Conservation (phyloP, 64 coral and sea anemone genomes). For the Stylophora pistillata region DNA sequence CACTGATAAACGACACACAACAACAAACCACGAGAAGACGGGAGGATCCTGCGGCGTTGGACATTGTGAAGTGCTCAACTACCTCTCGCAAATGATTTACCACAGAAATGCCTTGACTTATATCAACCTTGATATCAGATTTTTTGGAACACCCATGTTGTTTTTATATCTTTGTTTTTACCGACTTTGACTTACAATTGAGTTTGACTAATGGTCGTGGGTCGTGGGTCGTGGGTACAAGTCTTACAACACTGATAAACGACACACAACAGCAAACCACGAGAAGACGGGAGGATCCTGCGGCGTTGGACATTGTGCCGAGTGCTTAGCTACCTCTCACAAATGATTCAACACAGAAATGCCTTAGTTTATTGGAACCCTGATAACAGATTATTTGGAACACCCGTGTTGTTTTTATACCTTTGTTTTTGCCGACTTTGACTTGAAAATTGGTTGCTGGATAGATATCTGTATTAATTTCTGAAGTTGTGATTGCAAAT, state of each 20-base stretch:
- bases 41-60: not conserved
- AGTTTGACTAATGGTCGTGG: no score
- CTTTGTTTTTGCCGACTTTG: not conserved
- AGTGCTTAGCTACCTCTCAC: not conserved
- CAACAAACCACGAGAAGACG: not conserved
- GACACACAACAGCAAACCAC: not conserved
- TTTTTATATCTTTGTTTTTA: not conserved
- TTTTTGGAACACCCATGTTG: not conserved
- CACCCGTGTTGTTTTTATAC: not conserved
- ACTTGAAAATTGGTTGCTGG: no score
- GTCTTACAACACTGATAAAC: constrained; percentile 22
- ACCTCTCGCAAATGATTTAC: not conserved
- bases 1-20: not conserved
- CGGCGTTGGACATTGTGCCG: not conserved
- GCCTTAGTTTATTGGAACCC: not conserved
- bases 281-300: not conserved
- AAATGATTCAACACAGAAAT: not conserved
- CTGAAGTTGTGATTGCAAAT: no score
- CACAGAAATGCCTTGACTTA: not conserved
- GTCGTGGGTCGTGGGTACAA: no score
- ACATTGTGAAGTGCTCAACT: not conserved
- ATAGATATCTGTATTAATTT: no score
- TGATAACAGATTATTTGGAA: not conserved
- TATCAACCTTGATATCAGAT: not conserved
- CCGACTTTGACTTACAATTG: no score